These are phyloP conservation scores for Trichopoda pennipes DNA, from an alignment of 2,888 invertebrate species.

Conservation along the genomic window DNA sequence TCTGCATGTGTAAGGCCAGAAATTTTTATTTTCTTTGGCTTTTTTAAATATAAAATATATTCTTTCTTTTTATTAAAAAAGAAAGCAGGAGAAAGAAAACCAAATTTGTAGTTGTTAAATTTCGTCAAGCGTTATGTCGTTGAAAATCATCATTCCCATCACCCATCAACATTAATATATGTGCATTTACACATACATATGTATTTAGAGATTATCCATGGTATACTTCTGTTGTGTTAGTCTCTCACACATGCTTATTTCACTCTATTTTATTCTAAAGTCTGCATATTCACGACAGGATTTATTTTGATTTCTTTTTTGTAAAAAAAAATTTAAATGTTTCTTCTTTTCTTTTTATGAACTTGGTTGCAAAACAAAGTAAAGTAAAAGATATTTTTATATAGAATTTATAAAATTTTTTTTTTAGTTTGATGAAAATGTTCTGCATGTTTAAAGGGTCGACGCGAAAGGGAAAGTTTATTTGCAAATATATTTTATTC, in stretches of 20 bases:
- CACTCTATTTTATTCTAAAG: conserved; percentile 51
- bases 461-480: conserved; percentile 10
- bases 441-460: conserved; percentile 43
- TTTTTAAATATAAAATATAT: conserved; percentile 35
- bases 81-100: conserved; percentile 14
- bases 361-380: conserved; percentile 35
- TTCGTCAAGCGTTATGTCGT: conserved; percentile 62
- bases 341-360: conserved; percentile 53
- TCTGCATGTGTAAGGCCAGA: conserved; percentile 15
- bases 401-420: conserved; percentile 14
- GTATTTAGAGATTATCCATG: conserved; percentile 26
- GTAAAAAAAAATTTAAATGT: conserved; percentile 30
- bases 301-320: conserved; percentile 25
- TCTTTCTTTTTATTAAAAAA: conserved; percentile 44
- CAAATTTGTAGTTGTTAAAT: conserved; percentile 51
- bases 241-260: conserved; percentile 27
- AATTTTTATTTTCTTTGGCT: conserved; percentile 46
- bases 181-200: conserved; percentile 26
- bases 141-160: conserved; percentile 37
- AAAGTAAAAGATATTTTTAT: conserved; percentile 52
- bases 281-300: conserved; percentile 59
- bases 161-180: conserved; percentile 33
- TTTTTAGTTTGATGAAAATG: conserved; percentile 30
- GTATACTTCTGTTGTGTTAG: neutral
- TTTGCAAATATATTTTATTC: neutral